Percentiles rank a stretch among this genome's conserved stretches.
Conservation (phyloP, 2,113 vertebrate species). For the Paratilapia polleni region DNA sequence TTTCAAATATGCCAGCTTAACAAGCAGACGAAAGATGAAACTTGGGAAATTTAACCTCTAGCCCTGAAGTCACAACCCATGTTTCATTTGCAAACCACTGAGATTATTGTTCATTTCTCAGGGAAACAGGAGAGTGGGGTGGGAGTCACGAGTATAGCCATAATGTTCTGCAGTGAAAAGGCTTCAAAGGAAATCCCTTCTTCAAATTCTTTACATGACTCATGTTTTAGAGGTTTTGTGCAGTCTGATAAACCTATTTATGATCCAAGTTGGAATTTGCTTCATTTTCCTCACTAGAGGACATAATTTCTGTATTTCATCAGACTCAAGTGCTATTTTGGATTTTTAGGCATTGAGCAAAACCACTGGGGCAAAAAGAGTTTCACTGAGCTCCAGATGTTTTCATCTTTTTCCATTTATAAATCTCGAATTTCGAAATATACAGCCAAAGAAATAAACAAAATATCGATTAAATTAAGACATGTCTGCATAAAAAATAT, state of each 20-base stretch:
- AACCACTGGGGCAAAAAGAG: background rate
- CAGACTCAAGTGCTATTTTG: background rate
- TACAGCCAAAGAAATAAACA: background rate
- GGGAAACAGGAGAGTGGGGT: constrained; percentile 24
- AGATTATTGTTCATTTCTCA: constrained; percentile 59
- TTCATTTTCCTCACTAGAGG: background rate
- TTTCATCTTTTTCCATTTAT: background rate
- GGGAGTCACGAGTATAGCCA: constrained; percentile 52
- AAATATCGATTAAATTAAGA: constrained; percentile 12
- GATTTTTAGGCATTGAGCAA: background rate
- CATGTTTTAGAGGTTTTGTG: constrained; percentile 27
- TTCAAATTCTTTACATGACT: constrained; percentile 57
- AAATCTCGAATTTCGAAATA: constrained; percentile 1
- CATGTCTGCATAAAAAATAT: constrained; percentile 30
- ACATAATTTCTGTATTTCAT: background rate
- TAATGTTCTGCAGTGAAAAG: constrained; percentile 50
- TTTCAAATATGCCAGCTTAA: constrained; percentile 67
- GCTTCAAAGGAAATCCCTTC: constrained; percentile 61
- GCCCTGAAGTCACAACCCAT: constrained; percentile 65
- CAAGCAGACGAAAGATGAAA: constrained; percentile 64
- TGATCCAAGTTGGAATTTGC: background rate
- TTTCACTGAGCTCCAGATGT: background rate
- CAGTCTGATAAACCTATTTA: constrained; percentile 24
- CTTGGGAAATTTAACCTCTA: constrained; percentile 64
- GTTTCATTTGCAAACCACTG: constrained; percentile 45